These are phyloP conservation scores for Calcarius lapponicus DNA, from an alignment of 2,797 vertebrate genomes.

Conservation along the genomic window DNA sequence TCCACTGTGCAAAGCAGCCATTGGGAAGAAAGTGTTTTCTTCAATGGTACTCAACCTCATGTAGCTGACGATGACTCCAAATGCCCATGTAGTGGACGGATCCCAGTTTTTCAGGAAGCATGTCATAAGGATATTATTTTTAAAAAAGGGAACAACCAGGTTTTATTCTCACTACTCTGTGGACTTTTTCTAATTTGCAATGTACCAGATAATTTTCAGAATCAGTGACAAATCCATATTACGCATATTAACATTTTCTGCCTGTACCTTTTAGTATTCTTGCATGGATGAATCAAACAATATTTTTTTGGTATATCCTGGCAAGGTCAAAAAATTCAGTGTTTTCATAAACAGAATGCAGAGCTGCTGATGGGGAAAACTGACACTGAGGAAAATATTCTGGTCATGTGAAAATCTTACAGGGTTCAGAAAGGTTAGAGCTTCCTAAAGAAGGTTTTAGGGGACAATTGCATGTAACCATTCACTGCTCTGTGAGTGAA, in stretches of 20 bases:
- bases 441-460: neutral
- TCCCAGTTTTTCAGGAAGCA: neutral
- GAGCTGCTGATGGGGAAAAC: neutral
- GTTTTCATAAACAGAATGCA: neutral
- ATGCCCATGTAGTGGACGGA: neutral
- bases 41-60: neutral
- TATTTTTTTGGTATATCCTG: neutral
- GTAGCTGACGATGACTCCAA: neutral
- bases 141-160: neutral
- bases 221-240: neutral
- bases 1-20: neutral
- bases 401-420: neutral
- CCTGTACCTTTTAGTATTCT: neutral
- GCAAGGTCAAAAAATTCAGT: neutral
- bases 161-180: neutral
- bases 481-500: neutral
- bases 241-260: neutral
- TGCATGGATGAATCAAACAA: neutral
- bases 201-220: neutral
- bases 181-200: neutral
- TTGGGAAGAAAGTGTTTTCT: neutral
- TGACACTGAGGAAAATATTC: neutral
- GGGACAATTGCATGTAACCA: neutral
- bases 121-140: neutral
- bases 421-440: accelerated